Conservation (phyloP, 2,888 invertebrate genomes). For the Nymphalis polychloros region DNA sequence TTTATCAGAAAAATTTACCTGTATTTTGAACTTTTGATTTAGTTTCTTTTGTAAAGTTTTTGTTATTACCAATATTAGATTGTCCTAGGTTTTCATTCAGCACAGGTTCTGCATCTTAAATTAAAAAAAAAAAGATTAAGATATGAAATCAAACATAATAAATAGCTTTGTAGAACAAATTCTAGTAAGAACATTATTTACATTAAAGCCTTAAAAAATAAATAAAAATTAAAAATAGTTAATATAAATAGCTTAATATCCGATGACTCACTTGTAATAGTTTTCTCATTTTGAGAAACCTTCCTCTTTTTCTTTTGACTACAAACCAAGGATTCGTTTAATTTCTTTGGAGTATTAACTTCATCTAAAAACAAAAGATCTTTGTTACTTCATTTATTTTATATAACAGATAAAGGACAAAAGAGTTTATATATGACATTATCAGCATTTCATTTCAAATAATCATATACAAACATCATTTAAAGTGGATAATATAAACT, state of each 20-base stretch:
- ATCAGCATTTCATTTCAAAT: too few relatives aligned
- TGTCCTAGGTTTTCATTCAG: neutral
- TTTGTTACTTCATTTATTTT: neutral
- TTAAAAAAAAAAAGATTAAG: neutral
- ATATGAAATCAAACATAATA: neutral
- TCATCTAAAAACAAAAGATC: conserved; percentile 7
- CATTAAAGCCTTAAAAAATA: too few relatives aligned
- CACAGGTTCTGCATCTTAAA: conserved; percentile 6
- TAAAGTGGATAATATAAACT: too few relatives aligned
- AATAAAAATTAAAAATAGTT: too few relatives aligned
- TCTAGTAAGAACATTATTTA: too few relatives aligned
- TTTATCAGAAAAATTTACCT: neutral
- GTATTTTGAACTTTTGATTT: conserved; percentile 14
- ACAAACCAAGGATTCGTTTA: conserved; percentile 17
- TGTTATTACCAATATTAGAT: conserved; percentile 15
- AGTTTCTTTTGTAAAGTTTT: conserved; percentile 14
- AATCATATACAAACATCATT: too few relatives aligned
- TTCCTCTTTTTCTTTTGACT: conserved; percentile 35
- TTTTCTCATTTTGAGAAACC: conserved; percentile 19
- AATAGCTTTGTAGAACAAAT: neutral
- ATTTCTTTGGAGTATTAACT: neutral
- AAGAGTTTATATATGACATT: too few relatives aligned
- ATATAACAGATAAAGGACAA: too few relatives aligned
- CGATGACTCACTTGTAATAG: conserved; percentile 16
- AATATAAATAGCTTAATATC: neutral